Base-by-base conservation (phyloP, 2,888 invertebrate genomes). In the Lymantria dispar region DNA sequence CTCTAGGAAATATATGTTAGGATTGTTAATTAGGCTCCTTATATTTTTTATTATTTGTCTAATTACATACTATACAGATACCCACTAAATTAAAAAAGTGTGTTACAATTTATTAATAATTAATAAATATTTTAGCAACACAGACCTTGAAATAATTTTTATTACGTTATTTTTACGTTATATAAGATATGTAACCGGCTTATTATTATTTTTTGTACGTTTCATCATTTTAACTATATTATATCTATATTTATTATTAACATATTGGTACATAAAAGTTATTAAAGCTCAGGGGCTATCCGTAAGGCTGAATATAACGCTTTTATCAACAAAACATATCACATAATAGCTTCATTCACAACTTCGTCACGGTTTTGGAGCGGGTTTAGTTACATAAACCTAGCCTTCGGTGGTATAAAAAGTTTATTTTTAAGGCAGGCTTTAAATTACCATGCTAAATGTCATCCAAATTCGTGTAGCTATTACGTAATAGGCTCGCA, bases 71-170 rank as follows among this genome's bases (percentile, higher is more conserved):
- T n/a, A 22, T 22, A 22, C 22, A 22, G 5, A 22, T 22, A 22
- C 22, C 2, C 22, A 5, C 2, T 22, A 22, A 22, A 22, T 22
- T 22, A 22, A 22, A 22, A 22, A 22, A 22, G 22, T 22, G 5
- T 22, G 22, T 22, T 22, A 5, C 22, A 22, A 2, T 22, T 22
- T 22, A 22, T 22, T 3, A 22, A 10, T 33, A 33, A 33, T 33
- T 33, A 33, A 10, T 10, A 33, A 63, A 46, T 53, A 54, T 22
- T 5, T 15, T 15, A 60, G 62, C 49, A 43, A 22, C 12, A 14
- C 8, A 13, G 38, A 5, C 31, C 12, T 38, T 38, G 38, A 38
- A 38, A 38, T 38, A 12, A 38, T 7, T 38, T n/a, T 38, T 38
- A 38, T 12, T 12, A 12, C n/a, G 12, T n/a, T 38, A 38, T 12